Conservation (phyloP, 2,888 invertebrate genomes). For the Apotomis turbidana region DNA sequence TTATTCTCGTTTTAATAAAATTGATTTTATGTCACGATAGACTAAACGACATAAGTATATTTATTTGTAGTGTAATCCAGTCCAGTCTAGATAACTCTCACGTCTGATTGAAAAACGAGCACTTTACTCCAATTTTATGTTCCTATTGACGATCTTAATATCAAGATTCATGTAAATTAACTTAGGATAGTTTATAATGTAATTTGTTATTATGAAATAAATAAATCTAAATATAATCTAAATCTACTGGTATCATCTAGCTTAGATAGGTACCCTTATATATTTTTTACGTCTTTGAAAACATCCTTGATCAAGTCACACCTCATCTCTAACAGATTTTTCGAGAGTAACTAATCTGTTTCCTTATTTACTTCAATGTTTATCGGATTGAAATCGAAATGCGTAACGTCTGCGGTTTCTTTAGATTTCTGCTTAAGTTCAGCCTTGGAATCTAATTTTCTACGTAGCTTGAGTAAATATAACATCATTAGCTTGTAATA, state of each 20-base stretch:
- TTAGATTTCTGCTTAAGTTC: conserved; percentile 18
- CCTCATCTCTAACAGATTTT: conserved; percentile 37
- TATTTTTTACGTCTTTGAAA: neutral
- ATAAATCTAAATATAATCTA: too few species aligned
- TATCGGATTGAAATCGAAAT: conserved; percentile 38
- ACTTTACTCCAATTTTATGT: too few species aligned
- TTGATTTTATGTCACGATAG: too few species aligned
- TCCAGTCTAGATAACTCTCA: neutral
- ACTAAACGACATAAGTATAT: too few species aligned
- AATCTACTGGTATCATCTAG: neutral
- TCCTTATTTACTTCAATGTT: conserved; percentile 41
- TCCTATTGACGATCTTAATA: too few species aligned
- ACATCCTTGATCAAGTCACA: conserved; percentile 37
- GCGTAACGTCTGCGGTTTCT: conserved; percentile 27
- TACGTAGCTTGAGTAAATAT: conserved; percentile 19
- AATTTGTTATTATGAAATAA: too few species aligned
- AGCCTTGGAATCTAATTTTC: conserved; percentile 26
- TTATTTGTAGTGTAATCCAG: neutral
- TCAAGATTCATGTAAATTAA: too few species aligned
- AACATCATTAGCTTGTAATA: neutral
- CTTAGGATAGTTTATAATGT: too few species aligned
- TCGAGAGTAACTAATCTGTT: conserved; percentile 43
- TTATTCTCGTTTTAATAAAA: too few species aligned
- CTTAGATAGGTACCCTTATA: conserved; percentile 2
- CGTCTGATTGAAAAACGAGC: neutral